A percentile compares a stretch with the other conserved stretches of the same genome.
Evolutionary conservation across 2,797 vertebrate species (phyloP).

Genomic region (Anableps anableps): DNA sequence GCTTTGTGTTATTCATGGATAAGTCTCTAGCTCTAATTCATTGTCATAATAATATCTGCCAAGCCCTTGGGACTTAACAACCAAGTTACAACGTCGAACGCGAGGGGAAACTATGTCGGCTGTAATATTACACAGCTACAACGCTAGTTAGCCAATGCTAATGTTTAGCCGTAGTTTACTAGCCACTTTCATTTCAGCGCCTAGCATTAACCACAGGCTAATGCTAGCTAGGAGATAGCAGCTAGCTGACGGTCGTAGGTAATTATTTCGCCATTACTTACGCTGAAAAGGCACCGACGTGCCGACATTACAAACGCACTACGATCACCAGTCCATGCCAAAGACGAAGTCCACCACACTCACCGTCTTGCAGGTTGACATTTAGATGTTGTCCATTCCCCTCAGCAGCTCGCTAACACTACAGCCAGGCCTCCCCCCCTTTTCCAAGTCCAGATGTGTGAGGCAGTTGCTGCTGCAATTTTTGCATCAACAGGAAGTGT

Average conservation of each 20-base stretch:
- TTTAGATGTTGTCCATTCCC: constrained; percentile 82
- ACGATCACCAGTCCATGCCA: constrained; percentile 4
- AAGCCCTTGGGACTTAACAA: not conserved
- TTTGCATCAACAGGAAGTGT: constrained; percentile 86
- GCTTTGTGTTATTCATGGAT: not conserved
- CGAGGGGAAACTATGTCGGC: constrained; percentile 38
- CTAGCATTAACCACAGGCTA: constrained; percentile 51
- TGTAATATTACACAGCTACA: constrained; percentile 54
- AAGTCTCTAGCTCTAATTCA: not conserved
- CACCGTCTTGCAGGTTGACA: constrained; percentile 76
- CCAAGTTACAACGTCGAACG: constrained; percentile 30
- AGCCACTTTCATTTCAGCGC: constrained; percentile 4
- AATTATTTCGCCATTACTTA: constrained; percentile 28
- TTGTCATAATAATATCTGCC: not conserved
- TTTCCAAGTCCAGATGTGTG: constrained; percentile 80
- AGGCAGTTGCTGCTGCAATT: constrained; percentile 81
- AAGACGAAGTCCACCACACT: constrained; percentile 40
- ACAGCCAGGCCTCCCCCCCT: constrained; percentile 83
- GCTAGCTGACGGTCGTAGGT: constrained; percentile 41
- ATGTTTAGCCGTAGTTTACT: constrained; percentile 29
- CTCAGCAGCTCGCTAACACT: constrained; percentile 74
- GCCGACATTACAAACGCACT: constrained; percentile 1
- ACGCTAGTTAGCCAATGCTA: constrained; percentile 45
- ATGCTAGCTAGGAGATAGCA: constrained; percentile 43
- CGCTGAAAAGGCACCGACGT: constrained; percentile 12